Percentiles rank a stretch among this genome's conserved stretches.
Evolutionary conservation across 53 echinoderm and acorn worm genomes (phyloP).

Genomic region (Stichopus horrens): DNA sequence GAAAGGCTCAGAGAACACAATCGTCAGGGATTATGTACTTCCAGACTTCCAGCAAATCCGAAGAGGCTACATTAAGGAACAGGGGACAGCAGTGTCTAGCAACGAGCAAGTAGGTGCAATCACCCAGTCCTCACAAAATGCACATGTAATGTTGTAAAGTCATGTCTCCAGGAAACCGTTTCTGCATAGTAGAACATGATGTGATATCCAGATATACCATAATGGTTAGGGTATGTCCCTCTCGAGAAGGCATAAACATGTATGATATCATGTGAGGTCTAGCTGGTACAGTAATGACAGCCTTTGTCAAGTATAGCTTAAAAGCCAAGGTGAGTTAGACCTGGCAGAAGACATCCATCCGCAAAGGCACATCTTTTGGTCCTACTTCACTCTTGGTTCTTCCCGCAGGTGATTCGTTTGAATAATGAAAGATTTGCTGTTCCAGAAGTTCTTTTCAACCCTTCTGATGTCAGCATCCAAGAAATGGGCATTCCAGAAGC

Average conservation of each 20-base stretch:
- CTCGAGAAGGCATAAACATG: too few species aligned
- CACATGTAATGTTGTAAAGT: too few species aligned
- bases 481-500: slow-evolving; percentile 95
- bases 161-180: too few species aligned
- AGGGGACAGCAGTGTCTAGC: slow-evolving; percentile 60
- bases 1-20: slow-evolving; percentile 81
- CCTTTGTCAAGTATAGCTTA: too few species aligned
- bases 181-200: too few species aligned
- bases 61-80: slow-evolving; percentile 83
- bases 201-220: too few species aligned
- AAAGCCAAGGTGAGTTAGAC: too few species aligned
- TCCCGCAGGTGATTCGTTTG: slow-evolving; percentile 77
- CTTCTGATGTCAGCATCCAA: slow-evolving; percentile 86
- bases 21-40: slow-evolving; percentile 90
- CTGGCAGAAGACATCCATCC: not conserved
- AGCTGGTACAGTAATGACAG: too few species aligned
- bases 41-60: slow-evolving; percentile 93
- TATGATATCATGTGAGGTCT: too few species aligned
- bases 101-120: slow-evolving; percentile 74
- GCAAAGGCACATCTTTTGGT: not conserved
- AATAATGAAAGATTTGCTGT: slow-evolving; percentile 97
- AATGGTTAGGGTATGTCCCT: too few species aligned
- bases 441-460: slow-evolving; percentile 87
- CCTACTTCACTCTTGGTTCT: not conserved
- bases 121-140: too few species aligned